Percentiles rank a stretch among this genome's conserved stretches.
phyloP scores from a whole-genome alignment of 1,140 invertebrate genomes.

The Meloidogyne hapla region DNA sequence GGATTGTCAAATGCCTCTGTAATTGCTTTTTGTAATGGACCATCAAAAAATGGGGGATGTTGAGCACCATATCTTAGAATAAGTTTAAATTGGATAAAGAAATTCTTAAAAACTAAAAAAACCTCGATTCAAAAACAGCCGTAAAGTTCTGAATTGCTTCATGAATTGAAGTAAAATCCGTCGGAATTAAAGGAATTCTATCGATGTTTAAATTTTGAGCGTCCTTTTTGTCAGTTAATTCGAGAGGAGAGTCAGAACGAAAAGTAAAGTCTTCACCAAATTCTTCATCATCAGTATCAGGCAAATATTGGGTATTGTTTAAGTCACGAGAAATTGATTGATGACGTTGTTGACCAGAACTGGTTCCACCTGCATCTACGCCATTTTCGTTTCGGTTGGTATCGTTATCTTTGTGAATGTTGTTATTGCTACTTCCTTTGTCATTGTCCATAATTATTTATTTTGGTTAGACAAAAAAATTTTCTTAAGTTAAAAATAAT shows the following conservation, averaged over 20 bases:
- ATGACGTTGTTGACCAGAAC: neutral
- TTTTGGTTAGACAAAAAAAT: neutral
- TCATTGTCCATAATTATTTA: neutral
- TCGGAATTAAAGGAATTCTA: constrained; percentile 45
- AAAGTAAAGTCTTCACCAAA: neutral
- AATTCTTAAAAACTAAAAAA: constrained; percentile 20
- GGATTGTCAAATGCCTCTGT: constrained; percentile 43
- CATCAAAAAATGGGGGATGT: constrained; percentile 38
- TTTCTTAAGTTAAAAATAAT: neutral
- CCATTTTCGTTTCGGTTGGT: neutral
- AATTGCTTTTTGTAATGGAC: constrained; percentile 34
- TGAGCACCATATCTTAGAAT: constrained; percentile 42
- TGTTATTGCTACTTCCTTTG: neutral
- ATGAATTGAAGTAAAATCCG: constrained; percentile 42
- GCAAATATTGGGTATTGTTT: neutral
- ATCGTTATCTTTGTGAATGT: neutral
- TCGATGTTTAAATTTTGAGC: constrained; percentile 17
- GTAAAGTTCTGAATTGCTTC: constrained; percentile 51
- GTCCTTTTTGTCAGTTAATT: neutral
- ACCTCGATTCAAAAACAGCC: constrained; percentile 51
- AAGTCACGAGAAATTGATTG: neutral
- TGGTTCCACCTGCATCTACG: neutral
- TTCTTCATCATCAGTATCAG: neutral
- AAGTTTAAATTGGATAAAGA: too few species aligned
- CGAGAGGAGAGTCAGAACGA: neutral